Conservation (phyloP, 2,888 invertebrate genomes). For the Taphrorychus bicolor region DNA sequence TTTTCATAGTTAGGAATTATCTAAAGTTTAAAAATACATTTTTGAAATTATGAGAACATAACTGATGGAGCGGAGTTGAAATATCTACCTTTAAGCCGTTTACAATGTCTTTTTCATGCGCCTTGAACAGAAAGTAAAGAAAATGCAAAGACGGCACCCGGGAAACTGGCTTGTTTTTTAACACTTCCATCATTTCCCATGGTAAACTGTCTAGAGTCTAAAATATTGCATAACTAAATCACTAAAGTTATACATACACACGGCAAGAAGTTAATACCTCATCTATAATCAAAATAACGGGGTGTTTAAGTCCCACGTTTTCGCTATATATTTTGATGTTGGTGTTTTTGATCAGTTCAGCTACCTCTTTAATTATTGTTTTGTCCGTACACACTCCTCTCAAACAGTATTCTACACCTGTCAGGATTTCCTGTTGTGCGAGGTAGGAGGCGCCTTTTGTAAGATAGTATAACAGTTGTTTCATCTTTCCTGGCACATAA, state of each 20-base stretch:
- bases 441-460: constrained; percentile 57
- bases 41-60: neutral
- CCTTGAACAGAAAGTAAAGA: constrained; percentile 68
- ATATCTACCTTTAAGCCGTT: constrained; percentile 63
- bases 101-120: constrained; percentile 65
- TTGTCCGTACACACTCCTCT: constrained; percentile 1
- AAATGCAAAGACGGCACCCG: constrained; percentile 78
- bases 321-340: constrained; percentile 6
- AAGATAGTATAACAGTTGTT: constrained; percentile 59
- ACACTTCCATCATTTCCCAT: constrained; percentile 76
- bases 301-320: constrained; percentile 53
- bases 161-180: constrained; percentile 72
- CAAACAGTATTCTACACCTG: constrained; percentile 51
- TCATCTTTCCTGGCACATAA: constrained; percentile 49
- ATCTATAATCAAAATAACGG: constrained; percentile 73
- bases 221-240: constrained; percentile 41
- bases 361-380: constrained; percentile 7
- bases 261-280: constrained; percentile 65
- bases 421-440: constrained; percentile 57
- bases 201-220: constrained; percentile 78
- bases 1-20: constrained; percentile 61
- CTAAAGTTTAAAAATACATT: constrained; percentile 10
- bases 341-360: constrained; percentile 17
- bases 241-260: neutral
- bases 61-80: too few relatives aligned